A percentile compares a stretch with the other conserved stretches of the same genome.
phyloP scores from a whole-genome alignment of 2,113 vertebrate genomes.

The Channa argus region DNA sequence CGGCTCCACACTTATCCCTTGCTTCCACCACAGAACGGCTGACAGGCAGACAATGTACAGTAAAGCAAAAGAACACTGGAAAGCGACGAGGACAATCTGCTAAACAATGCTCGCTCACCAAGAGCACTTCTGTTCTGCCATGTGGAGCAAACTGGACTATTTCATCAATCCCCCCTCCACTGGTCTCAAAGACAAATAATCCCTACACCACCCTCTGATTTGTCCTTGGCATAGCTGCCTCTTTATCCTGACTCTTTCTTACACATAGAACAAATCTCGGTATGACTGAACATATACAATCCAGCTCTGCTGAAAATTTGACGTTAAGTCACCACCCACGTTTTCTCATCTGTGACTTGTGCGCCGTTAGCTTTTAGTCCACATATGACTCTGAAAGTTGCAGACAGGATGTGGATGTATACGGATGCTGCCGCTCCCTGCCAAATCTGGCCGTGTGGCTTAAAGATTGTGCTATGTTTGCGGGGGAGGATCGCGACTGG shows the following conservation, averaged over 20 bases:
- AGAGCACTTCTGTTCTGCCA: conserved; percentile 82
- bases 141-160: conserved; percentile 76
- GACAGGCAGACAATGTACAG: conserved; percentile 80
- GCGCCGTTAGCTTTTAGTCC: conserved; percentile 26
- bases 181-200: conserved; percentile 9
- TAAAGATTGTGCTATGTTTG: conserved; percentile 71
- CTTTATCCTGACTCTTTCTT: conserved; percentile 32
- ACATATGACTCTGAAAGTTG: conserved; percentile 48
- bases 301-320: conserved; percentile 11
- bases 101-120: conserved; percentile 76
- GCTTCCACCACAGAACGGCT: conserved; percentile 66
- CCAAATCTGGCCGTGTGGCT: conserved; percentile 68
- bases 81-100: conserved; percentile 81
- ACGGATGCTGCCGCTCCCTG: conserved; percentile 45
- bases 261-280: conserved; percentile 9
- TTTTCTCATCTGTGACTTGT: conserved; percentile 14
- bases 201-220: conserved; percentile 43
- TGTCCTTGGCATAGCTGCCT: conserved; percentile 56
- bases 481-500: conserved; percentile 74
- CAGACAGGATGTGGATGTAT: conserved; percentile 58
- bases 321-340: conserved; percentile 36
- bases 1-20: conserved; percentile 79
- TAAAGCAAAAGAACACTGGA: conserved; percentile 76
- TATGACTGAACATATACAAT: not conserved
- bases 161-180: conserved; percentile 12